These are phyloP conservation scores for Carapus acus DNA, from an alignment of 2,797 vertebrate species.

Conservation along the genomic window DNA sequence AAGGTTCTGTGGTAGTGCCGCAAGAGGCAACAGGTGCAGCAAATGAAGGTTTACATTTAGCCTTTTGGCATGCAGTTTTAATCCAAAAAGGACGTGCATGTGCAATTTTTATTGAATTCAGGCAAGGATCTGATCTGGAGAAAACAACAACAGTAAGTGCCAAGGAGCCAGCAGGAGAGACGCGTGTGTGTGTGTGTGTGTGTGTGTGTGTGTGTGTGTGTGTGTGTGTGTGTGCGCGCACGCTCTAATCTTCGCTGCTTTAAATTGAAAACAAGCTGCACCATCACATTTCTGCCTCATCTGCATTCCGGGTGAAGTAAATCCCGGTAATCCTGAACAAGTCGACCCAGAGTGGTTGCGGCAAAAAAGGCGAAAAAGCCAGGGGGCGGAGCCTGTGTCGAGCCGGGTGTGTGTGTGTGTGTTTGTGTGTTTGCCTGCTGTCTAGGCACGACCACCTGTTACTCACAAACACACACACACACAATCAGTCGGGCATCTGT, in stretches of 20 bases:
- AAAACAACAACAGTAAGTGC: no score
- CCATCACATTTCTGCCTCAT: conserved; percentile 20
- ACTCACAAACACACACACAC: background rate
- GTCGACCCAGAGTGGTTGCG: conserved; percentile 10
- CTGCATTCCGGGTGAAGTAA: conserved; percentile 5
- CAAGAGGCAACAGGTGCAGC: no score
- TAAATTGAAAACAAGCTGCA: conserved; percentile 28
- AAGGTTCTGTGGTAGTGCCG: no score
- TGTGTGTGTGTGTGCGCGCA: no score
- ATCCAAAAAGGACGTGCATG: no score
- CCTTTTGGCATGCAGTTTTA: no score
- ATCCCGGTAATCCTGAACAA: conserved; percentile 29
- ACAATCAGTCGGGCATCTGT: background rate
- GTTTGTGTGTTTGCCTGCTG: background rate
- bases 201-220: no score
- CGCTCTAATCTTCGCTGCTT: background rate
- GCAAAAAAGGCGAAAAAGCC: background rate
- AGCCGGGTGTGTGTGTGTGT: background rate
- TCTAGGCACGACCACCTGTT: background rate
- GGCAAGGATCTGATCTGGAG: no score
- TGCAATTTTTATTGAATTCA: no score
- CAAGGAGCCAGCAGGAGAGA: no score
- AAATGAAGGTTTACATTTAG: no score
- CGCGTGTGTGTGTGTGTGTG: no score
- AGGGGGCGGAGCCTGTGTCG: conserved; percentile 4